Base-by-base conservation (phyloP, 2,797 vertebrate genomes). In the Pelochelys cantorii region DNA sequence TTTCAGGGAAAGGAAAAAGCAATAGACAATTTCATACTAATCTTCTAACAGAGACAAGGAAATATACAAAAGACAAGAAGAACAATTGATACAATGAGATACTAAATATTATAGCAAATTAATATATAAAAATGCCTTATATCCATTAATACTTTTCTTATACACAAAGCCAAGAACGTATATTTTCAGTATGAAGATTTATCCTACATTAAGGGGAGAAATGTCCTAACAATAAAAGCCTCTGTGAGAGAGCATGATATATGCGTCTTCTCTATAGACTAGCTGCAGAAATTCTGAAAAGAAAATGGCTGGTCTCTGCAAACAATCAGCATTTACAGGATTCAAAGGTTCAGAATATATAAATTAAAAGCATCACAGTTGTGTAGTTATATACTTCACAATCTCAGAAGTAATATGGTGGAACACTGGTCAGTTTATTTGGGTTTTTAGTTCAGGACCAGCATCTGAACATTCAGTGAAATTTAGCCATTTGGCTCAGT, bases 41-140 rank as follows among this genome's bases (percentile, higher is more conserved):
- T 82, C 79, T 27, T 2, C 8, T 23, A 7, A 42, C 2, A 5
- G 1, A 12, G 4, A 14, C 18, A 1, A 37, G 23, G 20, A 17
- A 71, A 62, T 53, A n/a, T n/a, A 11, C 4, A 54, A 2, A 5
- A 56, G 4, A 22, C 31, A 34, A 80, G 56, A 1, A 42, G 81
- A 25, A 78, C 3, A 65, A 84, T 7, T 80, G 1, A 3, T 62
- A 79, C 1, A 48, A 2, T 81, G 1, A 4, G 90, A 55, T 89
- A 80, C 42, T 7, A 88, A 86, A 1, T 71, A 75, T 52, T 83
- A 81, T 31, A 87, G 3, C 2, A 91, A 91, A 84, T 60, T 6
- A 87, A 22, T 57, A 0, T 77, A 18, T n/a, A 87, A 29, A 2
- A 85, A 82, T 91, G 56, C 2, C 1, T 87, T 10, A 23, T 81